phyloP scores from a whole-genome alignment of 2,797 vertebrate species.

The Crocodylus rhombifer region DNA sequence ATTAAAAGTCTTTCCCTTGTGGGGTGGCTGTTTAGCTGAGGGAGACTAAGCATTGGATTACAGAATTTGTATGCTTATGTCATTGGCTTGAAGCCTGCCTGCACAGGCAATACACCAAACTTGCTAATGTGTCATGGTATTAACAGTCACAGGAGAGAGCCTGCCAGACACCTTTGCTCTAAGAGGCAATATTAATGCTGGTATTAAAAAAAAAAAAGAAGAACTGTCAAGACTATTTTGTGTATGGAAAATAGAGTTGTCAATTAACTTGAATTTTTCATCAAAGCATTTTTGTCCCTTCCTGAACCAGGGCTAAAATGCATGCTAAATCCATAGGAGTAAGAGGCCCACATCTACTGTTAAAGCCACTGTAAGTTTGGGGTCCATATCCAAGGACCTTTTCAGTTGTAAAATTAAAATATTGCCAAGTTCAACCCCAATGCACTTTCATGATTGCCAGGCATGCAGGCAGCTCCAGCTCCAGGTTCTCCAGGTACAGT shows the following conservation, averaged over 20 bases:
- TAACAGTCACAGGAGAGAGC: neutral
- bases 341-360: neutral
- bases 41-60: neutral
- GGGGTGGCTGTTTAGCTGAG: neutral
- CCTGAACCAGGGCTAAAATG: neutral
- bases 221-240: neutral
- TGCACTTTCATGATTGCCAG: neutral
- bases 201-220: no score
- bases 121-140: neutral
- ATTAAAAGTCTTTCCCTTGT: neutral
- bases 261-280: neutral
- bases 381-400: neutral
- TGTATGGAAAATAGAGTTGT: neutral
- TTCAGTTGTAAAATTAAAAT: neutral
- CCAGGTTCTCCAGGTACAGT: accelerated
- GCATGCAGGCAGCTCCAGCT: neutral
- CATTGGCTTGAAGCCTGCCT: neutral
- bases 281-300: neutral
- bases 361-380: neutral
- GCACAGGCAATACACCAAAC: neutral
- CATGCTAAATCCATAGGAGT: no score
- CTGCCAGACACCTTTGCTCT: neutral
- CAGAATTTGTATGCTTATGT: neutral
- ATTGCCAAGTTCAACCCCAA: neutral
- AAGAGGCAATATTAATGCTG: neutral